These are phyloP conservation scores for Orchesella cincta DNA, from an alignment of 1,140 invertebrate species.

Conservation along the genomic window DNA sequence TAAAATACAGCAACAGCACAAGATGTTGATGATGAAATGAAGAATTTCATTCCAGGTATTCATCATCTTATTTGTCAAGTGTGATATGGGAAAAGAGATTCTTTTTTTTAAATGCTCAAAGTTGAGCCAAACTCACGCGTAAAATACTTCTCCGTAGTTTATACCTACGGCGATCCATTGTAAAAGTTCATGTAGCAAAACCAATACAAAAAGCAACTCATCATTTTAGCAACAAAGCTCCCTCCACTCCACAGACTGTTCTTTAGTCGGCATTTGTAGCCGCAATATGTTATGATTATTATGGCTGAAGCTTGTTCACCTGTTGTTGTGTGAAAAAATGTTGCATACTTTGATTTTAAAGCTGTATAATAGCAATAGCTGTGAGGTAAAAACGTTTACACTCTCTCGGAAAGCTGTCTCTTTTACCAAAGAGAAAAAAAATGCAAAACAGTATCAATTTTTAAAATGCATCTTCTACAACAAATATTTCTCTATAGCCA, in stretches of 20 bases:
- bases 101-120: neutral
- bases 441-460: too few species aligned
- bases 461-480: too few species aligned
- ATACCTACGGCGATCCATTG: neutral
- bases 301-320: neutral
- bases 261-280: neutral
- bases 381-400: too few species aligned
- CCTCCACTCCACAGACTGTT: constrained; percentile 5
- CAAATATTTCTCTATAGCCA: too few species aligned
- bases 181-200: constrained; percentile 20
- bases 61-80: neutral
- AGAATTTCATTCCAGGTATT: neutral
- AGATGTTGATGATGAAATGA: neutral
- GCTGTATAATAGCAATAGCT: too few species aligned
- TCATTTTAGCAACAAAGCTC: neutral
- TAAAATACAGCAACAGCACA: too few species aligned
- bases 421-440: too few species aligned
- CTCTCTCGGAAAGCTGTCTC: too few species aligned
- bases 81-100: constrained; percentile 4
- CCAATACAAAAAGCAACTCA: constrained; percentile 9
- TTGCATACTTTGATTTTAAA: too few species aligned
- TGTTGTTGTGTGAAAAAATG: neutral
- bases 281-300: constrained; percentile 3
- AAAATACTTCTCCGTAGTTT: neutral
- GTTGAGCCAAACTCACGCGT: neutral